Evolutionary conservation across 1,140 invertebrate genomes (phyloP).

Genomic region (Zaprionus taronus): DNA sequence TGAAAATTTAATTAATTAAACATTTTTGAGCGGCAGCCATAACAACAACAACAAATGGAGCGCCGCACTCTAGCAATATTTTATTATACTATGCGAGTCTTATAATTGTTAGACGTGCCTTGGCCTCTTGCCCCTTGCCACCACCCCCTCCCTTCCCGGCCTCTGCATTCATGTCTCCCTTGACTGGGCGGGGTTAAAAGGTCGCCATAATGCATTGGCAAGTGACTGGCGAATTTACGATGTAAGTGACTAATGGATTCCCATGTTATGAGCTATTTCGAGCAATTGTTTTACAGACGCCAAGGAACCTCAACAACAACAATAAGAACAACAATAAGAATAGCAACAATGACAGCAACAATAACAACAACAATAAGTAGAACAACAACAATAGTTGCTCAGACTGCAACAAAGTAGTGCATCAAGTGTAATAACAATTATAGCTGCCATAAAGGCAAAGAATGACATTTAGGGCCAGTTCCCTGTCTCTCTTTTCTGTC

Average conservation of each 20-base stretch:
- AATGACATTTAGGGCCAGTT: neutral
- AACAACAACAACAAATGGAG: conserved; percentile 4
- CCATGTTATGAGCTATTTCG: conserved; percentile 31
- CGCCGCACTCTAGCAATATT: conserved; percentile 61
- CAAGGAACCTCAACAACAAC: neutral
- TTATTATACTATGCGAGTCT: conserved; percentile 68
- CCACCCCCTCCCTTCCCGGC: neutral
- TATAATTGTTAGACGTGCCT: conserved; percentile 62
- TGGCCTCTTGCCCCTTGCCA: neutral
- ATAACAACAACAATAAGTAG: conserved; percentile 2
- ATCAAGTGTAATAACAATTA: neutral
- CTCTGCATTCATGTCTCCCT: neutral
- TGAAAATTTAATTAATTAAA: conserved; percentile 84
- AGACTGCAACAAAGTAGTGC: conserved; percentile 12
- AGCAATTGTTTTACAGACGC: conserved; percentile 28
- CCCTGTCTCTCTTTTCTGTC: neutral
- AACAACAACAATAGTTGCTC: conserved; percentile 10
- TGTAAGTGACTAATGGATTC: conserved; percentile 50
- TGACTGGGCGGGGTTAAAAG: conserved; percentile 28
- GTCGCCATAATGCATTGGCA: conserved; percentile 54
- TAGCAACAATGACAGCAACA: neutral
- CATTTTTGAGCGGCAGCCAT: conserved; percentile 65
- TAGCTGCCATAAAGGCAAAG: neutral
- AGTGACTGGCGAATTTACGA: conserved; percentile 51
- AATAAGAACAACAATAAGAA: neutral